Base-by-base conservation (phyloP, 2,888 invertebrate species). In the Caradrina kadenii region DNA sequence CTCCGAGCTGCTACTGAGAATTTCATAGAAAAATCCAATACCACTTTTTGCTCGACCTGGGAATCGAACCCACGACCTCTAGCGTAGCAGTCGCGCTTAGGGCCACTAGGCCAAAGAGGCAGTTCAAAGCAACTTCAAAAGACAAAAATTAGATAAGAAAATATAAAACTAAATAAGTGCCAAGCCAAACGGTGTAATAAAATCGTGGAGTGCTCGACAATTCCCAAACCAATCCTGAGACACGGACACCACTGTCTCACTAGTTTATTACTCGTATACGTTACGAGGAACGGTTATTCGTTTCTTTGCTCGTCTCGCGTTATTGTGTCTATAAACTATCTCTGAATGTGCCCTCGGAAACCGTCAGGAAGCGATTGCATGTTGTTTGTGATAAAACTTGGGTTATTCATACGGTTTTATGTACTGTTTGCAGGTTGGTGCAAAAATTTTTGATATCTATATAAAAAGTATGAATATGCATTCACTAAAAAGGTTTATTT, bases 221-320 rank as follows among this genome's bases (percentile, higher is more conserved):
- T 88, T 82, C 86, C 86, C 81, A 78, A 78, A 83, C 82, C 84
- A 84, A 87, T 86, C 76, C 82, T 69, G 54, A n/a, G 65, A 66
- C 80, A 70, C 73, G 80, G 76, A 82, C 83, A 73, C 80, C 69
- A 79, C 73, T 82, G 85, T 87, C 84, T 77, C 72, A 68, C 66
- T 78, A 80, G 81, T 87, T 88, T 87, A 88, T 87, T 84, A 84
- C 84, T 65, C 69, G 73, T 76, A 87, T 86, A 84, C 69, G 84
- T 83, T 82, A 75, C 77, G 39, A 64, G 70, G 50, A 63, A 73
- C 69, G 73, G 73, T 77, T 73, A 75, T 72, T 63, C 80, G 73
- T 82, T 79, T 75, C 72, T 79, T 73, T 62, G 55, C 69, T 71
- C 74, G 69, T 81, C 61, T 66, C 42, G 31, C 69, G 71, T 82